These are phyloP conservation scores for Sebastes elongatus DNA, from an alignment of 2,797 vertebrate species.

Conservation along the genomic window DNA sequence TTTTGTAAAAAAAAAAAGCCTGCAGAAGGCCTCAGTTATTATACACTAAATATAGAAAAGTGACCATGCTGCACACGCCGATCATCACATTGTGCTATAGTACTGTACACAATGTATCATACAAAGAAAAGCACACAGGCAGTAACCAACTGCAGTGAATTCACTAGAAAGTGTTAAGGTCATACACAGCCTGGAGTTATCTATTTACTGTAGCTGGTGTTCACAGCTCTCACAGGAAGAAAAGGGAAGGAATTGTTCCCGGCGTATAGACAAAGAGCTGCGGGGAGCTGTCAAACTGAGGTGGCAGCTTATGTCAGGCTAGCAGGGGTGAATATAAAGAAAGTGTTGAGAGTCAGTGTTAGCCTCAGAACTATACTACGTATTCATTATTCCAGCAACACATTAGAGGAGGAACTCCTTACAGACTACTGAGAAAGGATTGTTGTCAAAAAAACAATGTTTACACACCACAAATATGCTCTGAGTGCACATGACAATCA, in stretches of 20 bases:
- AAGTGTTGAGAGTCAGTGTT: conserved; percentile 53
- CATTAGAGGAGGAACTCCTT: background rate
- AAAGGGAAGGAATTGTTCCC: conserved; percentile 76
- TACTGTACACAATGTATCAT: conserved; percentile 53
- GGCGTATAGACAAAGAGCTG: conserved; percentile 66
- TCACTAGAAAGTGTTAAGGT: conserved; percentile 77
- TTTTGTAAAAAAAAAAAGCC: conserved; percentile 20
- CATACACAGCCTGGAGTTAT: conserved; percentile 75
- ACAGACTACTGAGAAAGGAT: background rate
- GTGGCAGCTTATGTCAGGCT: conserved; percentile 81
- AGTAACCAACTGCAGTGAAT: conserved; percentile 66
- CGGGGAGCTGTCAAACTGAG: conserved; percentile 74
- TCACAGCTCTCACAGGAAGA: conserved; percentile 70
- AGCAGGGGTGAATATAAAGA: conserved; percentile 56
- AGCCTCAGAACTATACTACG: conserved; percentile 21
- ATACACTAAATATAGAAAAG: conserved; percentile 55
- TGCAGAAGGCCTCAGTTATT: conserved; percentile 29
- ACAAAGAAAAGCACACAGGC: conserved; percentile 68
- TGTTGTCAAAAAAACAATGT: background rate
- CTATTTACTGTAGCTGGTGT: conserved; percentile 58
- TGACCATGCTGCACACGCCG: conserved; percentile 33
- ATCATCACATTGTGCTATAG: conserved; percentile 64
- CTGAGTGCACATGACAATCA: background rate
- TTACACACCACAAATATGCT: background rate
- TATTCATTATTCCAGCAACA: conserved; percentile 19